These are phyloP conservation scores for Lysiphlebus fabarum DNA, from an alignment of 1,140 invertebrate species.

Conservation along the genomic window DNA sequence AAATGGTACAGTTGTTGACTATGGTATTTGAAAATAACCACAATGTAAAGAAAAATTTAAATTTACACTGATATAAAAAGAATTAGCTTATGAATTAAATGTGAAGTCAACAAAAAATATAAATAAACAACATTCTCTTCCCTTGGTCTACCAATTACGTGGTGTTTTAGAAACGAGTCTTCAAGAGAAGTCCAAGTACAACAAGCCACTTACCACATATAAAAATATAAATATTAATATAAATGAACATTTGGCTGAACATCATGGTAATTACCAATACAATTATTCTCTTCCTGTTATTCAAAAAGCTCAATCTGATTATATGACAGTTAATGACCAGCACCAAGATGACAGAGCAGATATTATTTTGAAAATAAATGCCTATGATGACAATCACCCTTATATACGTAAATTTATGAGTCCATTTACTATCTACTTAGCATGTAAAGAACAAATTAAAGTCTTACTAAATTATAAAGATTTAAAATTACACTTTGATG, in stretches of 20 bases:
- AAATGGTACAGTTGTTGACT: too few species aligned
- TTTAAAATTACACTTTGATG: slow-evolving; percentile 21
- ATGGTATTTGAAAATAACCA: too few species aligned
- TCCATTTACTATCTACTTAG: slow-evolving; percentile 17
- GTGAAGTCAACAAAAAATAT: too few species aligned
- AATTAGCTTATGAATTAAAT: too few species aligned
- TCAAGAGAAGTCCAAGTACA: too few species aligned
- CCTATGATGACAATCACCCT: neutral
- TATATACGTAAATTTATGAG: slow-evolving; percentile 7
- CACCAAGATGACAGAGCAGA: slow-evolving; percentile 9
- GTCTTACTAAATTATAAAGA: slow-evolving; percentile 6
- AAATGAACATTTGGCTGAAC: neutral
- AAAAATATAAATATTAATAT: neutral
- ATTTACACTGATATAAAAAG: too few species aligned
- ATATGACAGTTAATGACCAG: neutral
- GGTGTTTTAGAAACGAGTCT: too few species aligned
- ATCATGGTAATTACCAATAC: neutral
- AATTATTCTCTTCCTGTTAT: neutral
- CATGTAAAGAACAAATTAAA: slow-evolving; percentile 3
- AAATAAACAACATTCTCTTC: too few species aligned
- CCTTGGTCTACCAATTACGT: too few species aligned
- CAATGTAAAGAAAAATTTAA: too few species aligned
- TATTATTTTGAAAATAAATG: slow-evolving; percentile 6
- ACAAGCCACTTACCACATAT: neutral
- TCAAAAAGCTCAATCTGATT: slow-evolving; percentile 9